These are phyloP conservation scores for Coptodon bakossiorum DNA, from an alignment of 2,113 vertebrate genomes.

Conservation along the genomic window DNA sequence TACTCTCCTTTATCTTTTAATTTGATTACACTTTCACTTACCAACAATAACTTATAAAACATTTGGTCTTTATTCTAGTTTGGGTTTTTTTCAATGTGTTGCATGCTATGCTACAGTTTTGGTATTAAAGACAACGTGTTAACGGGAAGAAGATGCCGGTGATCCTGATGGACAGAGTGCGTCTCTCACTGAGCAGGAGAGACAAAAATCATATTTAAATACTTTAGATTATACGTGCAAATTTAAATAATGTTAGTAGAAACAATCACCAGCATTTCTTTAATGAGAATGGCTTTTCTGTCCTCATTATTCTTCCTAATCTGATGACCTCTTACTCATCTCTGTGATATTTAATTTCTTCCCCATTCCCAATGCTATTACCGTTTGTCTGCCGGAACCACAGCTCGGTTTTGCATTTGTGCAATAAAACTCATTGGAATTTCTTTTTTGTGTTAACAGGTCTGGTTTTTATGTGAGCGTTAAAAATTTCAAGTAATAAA, in stretches of 20 bases:
- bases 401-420: background rate
- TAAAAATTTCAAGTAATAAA: background rate
- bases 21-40: background rate
- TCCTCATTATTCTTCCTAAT: background rate
- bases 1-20: background rate
- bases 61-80: background rate
- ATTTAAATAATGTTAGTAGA: background rate
- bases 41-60: background rate
- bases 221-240: background rate
- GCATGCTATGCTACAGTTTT: background rate
- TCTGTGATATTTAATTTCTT: background rate
- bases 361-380: background rate
- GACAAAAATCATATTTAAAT: background rate
- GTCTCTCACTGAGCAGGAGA: background rate
- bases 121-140: background rate
- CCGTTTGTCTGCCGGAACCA: background rate
- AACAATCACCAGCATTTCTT: accelerated
- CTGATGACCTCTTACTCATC: background rate
- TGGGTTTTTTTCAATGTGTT: accelerated
- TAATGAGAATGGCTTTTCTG: accelerated
- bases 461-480: background rate
- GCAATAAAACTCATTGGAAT: background rate
- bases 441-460: background rate
- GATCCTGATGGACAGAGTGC: background rate
- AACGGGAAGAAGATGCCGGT: background rate